A percentile compares a stretch with the other conserved stretches of the same genome.
Evolutionary conservation across 2,888 invertebrate species (phyloP).

Genomic region (Nomada ferruginata): DNA sequence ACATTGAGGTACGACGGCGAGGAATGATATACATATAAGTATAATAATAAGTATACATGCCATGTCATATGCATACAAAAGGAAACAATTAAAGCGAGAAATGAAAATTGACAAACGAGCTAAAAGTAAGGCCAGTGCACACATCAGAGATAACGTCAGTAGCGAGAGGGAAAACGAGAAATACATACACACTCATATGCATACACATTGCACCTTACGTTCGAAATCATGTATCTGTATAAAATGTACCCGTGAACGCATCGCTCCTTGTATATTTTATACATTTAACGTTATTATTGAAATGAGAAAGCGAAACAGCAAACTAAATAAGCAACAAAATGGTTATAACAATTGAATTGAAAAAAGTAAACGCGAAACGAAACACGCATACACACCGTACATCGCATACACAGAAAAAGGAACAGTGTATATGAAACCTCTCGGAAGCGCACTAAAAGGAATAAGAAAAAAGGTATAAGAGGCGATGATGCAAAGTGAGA

Average conservation of each 20-base stretch:
- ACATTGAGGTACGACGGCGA: constrained; percentile 65
- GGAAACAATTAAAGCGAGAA: constrained; percentile 26
- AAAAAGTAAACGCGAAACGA: neutral
- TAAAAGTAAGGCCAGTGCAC: constrained; percentile 51
- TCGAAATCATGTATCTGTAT: constrained; percentile 50
- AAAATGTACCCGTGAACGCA: constrained; percentile 54
- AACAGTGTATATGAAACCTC: constrained; percentile 62
- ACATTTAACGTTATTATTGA: constrained; percentile 47
- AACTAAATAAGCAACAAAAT: constrained; percentile 19
- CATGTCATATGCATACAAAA: constrained; percentile 54
- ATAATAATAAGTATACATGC: constrained; percentile 62
- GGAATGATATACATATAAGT: constrained; percentile 57
- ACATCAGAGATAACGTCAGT: constrained; percentile 54
- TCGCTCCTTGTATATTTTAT: constrained; percentile 56
- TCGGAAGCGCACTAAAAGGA: constrained; percentile 58
- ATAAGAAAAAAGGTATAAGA: constrained; percentile 43
- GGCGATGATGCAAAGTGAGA: constrained; percentile 64
- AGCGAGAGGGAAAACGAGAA: constrained; percentile 16
- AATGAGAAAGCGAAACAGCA: neutral
- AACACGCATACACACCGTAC: neutral
- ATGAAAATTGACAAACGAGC: constrained; percentile 40
- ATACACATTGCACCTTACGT: constrained; percentile 18
- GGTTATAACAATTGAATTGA: constrained; percentile 44
- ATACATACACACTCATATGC: constrained; percentile 12
- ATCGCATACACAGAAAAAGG: constrained; percentile 25